Conservation (phyloP, 2,113 vertebrate genomes). For the Canis aureus region DNA sequence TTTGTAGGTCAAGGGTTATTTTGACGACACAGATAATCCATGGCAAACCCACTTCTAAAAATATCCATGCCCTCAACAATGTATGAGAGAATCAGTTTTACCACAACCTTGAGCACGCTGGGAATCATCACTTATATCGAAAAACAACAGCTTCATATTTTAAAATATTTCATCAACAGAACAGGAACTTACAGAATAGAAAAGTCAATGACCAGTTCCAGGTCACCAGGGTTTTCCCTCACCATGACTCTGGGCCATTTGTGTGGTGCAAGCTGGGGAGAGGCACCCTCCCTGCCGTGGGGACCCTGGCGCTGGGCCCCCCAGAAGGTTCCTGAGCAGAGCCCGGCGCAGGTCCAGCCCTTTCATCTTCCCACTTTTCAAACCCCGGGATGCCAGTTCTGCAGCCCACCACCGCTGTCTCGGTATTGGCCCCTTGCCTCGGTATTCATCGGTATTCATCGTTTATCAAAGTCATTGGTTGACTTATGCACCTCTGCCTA, state of each 20-base stretch:
- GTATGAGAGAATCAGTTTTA: rapidly evolving
- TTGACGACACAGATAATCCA: not conserved
- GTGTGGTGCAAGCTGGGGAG: rapidly evolving
- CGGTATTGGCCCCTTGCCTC: rapidly evolving
- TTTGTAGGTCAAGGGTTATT: not conserved
- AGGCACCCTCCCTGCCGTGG: rapidly evolving
- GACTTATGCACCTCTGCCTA: too few relatives aligned
- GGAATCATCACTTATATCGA: too few relatives aligned
- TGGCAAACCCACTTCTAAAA: not conserved
- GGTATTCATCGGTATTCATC: not conserved
- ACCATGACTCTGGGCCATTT: not conserved
- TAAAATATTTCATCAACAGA: not conserved
- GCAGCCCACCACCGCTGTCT: too few relatives aligned
- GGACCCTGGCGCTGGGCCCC: not conserved
- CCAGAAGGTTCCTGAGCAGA: not conserved
- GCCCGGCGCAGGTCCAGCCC: not conserved
- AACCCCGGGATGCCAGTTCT: too few relatives aligned
- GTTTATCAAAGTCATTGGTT: not conserved
- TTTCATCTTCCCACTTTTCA: not conserved
- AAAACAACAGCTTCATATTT: not conserved
- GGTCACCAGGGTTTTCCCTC: not conserved
- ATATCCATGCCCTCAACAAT: rapidly evolving
- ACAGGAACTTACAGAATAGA: not conserved
- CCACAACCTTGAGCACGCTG: rapidly evolving
- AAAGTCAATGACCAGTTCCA: not conserved